These are phyloP conservation scores for Colaptes auratus DNA, from an alignment of 2,113 vertebrate species.

Conservation along the genomic window DNA sequence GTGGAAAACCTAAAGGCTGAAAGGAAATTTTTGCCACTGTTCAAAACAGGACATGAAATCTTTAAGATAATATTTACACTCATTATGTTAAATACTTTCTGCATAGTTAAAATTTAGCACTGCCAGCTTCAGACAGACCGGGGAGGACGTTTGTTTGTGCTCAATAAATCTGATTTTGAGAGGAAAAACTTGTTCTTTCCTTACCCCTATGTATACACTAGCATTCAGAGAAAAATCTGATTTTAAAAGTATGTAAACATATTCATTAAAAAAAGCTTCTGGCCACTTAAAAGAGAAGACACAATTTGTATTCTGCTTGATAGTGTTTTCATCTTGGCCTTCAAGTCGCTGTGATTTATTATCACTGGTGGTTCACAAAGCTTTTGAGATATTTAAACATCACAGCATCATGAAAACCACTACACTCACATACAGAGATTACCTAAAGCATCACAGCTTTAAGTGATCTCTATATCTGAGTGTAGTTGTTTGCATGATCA, in stretches of 20 bases:
- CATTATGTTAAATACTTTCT: slow-evolving; percentile 57
- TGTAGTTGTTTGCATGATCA: fast-evolving
- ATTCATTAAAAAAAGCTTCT: not conserved
- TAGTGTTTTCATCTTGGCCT: not conserved
- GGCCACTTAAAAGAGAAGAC: not conserved
- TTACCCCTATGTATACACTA: not conserved
- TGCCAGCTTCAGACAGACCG: not conserved
- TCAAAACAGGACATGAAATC: slow-evolving; percentile 61
- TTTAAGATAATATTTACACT: slow-evolving; percentile 68
- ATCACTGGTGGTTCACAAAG: not conserved
- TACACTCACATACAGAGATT: too few species aligned
- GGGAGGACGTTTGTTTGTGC: slow-evolving; percentile 25
- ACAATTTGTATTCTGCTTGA: not conserved
- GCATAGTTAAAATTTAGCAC: slow-evolving; percentile 37
- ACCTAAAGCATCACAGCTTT: not conserved
- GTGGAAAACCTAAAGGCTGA: slow-evolving; percentile 46
- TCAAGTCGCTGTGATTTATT: not conserved
- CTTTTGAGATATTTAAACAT: not conserved
- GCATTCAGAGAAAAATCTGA: not conserved
- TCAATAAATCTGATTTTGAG: slow-evolving; percentile 56
- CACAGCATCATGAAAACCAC: too few species aligned
- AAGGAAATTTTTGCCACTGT: slow-evolving; percentile 63
- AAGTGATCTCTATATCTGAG: not conserved
- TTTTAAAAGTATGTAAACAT: not conserved
- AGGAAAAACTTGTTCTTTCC: not conserved